A percentile compares a stretch with the other conserved stretches of the same genome.
Conservation (phyloP, 2,113 vertebrate species). For the Dromaius novaehollandiae region DNA sequence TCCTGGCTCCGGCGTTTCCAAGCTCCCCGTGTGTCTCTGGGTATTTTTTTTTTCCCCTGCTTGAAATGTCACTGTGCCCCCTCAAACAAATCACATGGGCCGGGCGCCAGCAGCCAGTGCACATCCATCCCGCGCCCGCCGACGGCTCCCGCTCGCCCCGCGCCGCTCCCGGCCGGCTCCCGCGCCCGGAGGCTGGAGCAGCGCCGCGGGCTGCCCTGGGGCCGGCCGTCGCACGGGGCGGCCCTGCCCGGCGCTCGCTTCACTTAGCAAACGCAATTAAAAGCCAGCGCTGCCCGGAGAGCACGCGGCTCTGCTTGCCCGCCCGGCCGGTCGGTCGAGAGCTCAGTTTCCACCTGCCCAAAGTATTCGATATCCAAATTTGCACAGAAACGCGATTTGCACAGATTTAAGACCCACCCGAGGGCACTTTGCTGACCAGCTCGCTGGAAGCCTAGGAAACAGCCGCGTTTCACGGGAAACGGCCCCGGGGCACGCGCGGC, state of each 20-base stretch:
- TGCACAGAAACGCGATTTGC: background rate
- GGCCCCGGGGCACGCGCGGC: background rate
- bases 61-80: constrained; percentile 26
- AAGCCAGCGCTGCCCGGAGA: background rate
- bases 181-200: too few species aligned
- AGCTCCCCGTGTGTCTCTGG: background rate
- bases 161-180: too few species aligned
- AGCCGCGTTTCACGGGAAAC: background rate
- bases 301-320: too few species aligned
- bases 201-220: too few species aligned
- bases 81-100: background rate
- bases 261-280: rapidly evolving
- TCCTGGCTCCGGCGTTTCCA: background rate
- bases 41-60: background rate
- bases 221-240: too few species aligned
- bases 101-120: background rate
- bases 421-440: constrained; percentile 55
- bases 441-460: constrained; percentile 47
- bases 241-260: too few species aligned
- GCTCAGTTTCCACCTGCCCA: background rate
- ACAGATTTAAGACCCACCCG: constrained; percentile 56
- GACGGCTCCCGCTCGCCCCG: background rate
- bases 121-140: background rate
- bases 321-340: background rate
- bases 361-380: background rate